These are phyloP conservation scores for Rhopalosiphum maidis DNA, from an alignment of 1,140 invertebrate species.

Conservation along the genomic window DNA sequence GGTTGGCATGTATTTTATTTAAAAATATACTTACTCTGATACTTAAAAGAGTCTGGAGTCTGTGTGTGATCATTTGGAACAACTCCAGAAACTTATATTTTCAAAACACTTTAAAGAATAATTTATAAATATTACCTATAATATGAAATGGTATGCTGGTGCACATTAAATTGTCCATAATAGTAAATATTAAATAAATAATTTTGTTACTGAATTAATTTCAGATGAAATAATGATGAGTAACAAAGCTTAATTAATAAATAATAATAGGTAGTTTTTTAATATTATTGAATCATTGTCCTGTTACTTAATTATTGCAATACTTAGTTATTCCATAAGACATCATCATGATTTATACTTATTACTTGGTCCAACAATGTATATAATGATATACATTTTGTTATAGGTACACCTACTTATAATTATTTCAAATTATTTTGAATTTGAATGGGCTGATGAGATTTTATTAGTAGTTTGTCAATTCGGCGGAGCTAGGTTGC, in stretches of 20 bases:
- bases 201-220: background rate
- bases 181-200: background rate
- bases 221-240: background rate
- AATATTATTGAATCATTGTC: background rate
- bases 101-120: background rate
- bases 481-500: too few relatives aligned
- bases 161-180: background rate
- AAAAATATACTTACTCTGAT: background rate
- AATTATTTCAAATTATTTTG: background rate
- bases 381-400: background rate
- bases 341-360: background rate
- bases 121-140: slow-evolving; percentile 3
- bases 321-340: background rate
- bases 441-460: background rate
- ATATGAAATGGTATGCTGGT: background rate
- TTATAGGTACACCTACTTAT: background rate
- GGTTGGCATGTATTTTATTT: background rate
- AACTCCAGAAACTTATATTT: background rate
- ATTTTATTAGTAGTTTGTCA: too few relatives aligned
- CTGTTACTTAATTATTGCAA: background rate
- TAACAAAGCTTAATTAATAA: background rate
- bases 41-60: background rate
- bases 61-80: background rate
- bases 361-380: background rate
- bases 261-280: background rate